Conservation (phyloP, 1,140 invertebrate species). For the Anagrus nilaparvatae region DNA sequence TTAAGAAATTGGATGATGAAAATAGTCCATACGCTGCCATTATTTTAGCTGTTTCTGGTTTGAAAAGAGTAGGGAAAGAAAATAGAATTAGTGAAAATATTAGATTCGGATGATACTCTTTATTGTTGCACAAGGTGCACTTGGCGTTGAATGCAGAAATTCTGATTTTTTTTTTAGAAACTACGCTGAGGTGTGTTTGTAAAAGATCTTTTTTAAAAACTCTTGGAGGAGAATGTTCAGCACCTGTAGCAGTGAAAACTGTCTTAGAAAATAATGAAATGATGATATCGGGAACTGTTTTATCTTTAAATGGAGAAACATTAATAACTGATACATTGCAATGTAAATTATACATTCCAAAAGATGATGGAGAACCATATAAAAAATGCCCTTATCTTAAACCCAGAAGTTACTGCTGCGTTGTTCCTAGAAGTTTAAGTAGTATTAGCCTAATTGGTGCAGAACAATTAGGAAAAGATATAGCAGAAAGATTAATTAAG, state of each 20-base stretch:
- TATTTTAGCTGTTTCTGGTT: constrained; percentile 80
- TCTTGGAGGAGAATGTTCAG: constrained; percentile 89
- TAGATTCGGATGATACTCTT: constrained; percentile 67
- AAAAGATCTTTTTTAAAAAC: constrained; percentile 84
- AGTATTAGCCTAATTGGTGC: constrained; percentile 36
- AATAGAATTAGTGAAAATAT: constrained; percentile 72
- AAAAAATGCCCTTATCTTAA: constrained; percentile 43
- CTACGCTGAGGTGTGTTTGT: constrained; percentile 68
- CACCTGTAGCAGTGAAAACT: constrained; percentile 86
- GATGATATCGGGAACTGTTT: constrained; percentile 73
- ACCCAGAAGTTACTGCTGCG: constrained; percentile 40
- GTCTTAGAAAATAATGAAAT: constrained; percentile 43
- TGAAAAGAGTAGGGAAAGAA: constrained; percentile 80
- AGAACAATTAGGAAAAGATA: constrained; percentile 57
- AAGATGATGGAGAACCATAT: constrained; percentile 38
- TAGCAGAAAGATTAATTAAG: constrained; percentile 62
- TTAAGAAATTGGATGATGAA: constrained; percentile 75
- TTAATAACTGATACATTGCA: constrained; percentile 46
- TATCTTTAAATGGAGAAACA: constrained; percentile 78
- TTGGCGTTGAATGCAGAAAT: constrained; percentile 83
- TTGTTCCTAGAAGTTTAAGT: constrained; percentile 37
- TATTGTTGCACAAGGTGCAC: constrained; percentile 91
- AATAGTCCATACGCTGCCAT: constrained; percentile 63
- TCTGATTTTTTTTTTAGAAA: constrained; percentile 65
- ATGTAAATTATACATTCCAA: constrained; percentile 33